These are phyloP conservation scores for Halichoerus grypus DNA, from an alignment of 2,113 vertebrate genomes.

Conservation along the genomic window DNA sequence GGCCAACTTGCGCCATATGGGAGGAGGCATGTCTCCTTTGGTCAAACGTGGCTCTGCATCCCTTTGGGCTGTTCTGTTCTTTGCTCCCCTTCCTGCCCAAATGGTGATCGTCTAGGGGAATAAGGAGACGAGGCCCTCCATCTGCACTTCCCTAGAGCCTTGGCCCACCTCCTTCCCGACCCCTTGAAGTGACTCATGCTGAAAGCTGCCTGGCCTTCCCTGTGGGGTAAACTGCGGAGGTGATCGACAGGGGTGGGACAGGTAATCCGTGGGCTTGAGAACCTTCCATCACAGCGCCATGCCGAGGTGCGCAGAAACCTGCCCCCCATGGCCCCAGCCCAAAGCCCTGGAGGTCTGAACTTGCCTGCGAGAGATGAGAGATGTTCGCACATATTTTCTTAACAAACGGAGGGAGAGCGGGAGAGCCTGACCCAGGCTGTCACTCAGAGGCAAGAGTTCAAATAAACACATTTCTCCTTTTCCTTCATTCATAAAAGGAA, in stretches of 20 bases:
- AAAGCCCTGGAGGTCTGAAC: neutral
- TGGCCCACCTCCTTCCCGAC: fast-evolving
- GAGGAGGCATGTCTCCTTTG: fast-evolving
- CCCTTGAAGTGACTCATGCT: neutral
- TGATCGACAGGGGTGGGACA: neutral
- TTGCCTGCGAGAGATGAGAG: neutral
- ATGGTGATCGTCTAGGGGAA: neutral
- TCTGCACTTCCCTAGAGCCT: neutral
- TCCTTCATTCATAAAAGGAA: neutral
- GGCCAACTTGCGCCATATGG: fast-evolving
- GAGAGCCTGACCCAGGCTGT: neutral
- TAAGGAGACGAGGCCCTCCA: neutral
- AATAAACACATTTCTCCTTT: neutral
- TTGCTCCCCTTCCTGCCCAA: neutral
- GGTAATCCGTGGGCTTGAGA: neutral
- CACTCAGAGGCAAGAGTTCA: conserved; percentile 34
- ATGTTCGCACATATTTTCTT: neutral
- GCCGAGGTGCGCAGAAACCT: fast-evolving
- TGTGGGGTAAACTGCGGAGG: neutral
- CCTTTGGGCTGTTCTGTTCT: neutral
- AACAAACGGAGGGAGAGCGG: neutral
- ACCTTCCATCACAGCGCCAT: neutral
- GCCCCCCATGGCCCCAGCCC: fast-evolving
- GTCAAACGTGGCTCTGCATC: neutral
- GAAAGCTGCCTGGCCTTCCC: neutral